Evolutionary conservation across 2,888 invertebrate genomes (phyloP), one percentile per base, ranked within the genome.

Genomic region (Stegana nigrithorax): DNA sequence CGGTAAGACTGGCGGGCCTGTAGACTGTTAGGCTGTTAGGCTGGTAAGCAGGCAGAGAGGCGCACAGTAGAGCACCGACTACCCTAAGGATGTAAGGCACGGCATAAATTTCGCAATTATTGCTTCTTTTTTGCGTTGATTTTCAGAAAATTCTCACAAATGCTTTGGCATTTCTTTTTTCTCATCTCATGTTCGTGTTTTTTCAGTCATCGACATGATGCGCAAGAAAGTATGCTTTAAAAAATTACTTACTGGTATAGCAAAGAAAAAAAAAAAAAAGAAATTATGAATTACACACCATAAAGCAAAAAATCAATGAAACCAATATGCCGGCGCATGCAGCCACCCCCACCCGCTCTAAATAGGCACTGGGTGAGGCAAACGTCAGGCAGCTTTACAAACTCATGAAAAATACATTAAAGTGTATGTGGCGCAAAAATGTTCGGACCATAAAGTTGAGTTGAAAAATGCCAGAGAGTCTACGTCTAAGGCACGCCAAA

Each of bases 361-460:
- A n/a, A n/a, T n/a, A n/a, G n/a, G n/a, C n/a, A n/a, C n/a, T n/a
- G n/a, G n/a, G n/a, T n/a, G n/a, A n/a, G n/a, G n/a, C n/a, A n/a
- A n/a, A n/a, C n/a, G n/a, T n/a, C n/a, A n/a, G n/a, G n/a, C n/a
- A 55, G 73, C 77, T 76, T 76, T 73, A 68, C 62, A 68, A 72
- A 77, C 71, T 75, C 77, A 76, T 76, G 71, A 77, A 77, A 76
- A 75, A 77, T 77, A 75, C 70, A 77, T 76, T 77, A 70, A 76
- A 75, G 76, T 64, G 8, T 21, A 21, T 12, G 19, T 19, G 19
- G n/a, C n/a, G n/a, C 44, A 17, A 47, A 47, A 23, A 21, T 23
- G 23, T 44, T 19, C 44, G 19, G 10, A 44, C 14, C n/a, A 8
- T n/a, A 19, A 10, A 44, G 47, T 51, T 25, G 7, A 2, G 29